These are phyloP conservation scores for Tanytarsus gracilentus DNA, from an alignment of 2,888 invertebrate genomes.

Conservation along the genomic window DNA sequence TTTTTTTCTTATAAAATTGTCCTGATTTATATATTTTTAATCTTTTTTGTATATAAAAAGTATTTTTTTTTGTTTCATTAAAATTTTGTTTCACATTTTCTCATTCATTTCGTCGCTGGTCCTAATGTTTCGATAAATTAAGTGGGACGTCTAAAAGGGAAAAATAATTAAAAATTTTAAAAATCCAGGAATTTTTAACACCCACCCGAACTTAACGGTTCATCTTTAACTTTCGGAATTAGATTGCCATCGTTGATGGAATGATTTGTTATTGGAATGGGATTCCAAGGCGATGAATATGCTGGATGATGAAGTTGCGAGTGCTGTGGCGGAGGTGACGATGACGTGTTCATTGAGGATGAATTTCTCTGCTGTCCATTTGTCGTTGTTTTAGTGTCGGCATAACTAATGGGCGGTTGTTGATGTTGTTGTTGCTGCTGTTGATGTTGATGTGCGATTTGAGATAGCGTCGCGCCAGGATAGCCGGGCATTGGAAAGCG, in stretches of 20 bases:
- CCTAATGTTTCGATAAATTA: slow-evolving; percentile 75
- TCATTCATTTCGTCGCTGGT: not conserved
- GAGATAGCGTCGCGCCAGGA: slow-evolving; percentile 3
- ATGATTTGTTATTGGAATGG: slow-evolving; percentile 27
- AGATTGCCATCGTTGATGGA: slow-evolving; percentile 27
- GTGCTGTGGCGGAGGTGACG: slow-evolving; percentile 39
- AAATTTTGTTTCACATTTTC: not conserved
- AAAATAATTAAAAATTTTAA: slow-evolving; percentile 31
- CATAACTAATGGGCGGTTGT: not conserved
- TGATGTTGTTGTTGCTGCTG: not conserved
- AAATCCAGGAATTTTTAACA: slow-evolving; percentile 17
- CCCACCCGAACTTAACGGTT: slow-evolving; percentile 44
- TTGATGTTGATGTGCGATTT: not conserved
- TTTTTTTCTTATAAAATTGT: not conserved
- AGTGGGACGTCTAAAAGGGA: slow-evolving; percentile 73
- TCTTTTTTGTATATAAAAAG: too few species aligned
- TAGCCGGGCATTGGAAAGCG: slow-evolving; percentile 19
- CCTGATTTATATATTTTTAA: not conserved
- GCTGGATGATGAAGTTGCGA: slow-evolving; percentile 38
- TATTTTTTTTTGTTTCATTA: not conserved
- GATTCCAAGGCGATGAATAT: slow-evolving; percentile 39
- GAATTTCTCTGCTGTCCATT: slow-evolving; percentile 33
- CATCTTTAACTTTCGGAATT: slow-evolving; percentile 37
- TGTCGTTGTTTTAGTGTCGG: slow-evolving; percentile 34
- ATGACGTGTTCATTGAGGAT: too few species aligned